These are phyloP conservation scores for Cepaea nemoralis DNA, from an alignment of 1,140 invertebrate genomes.

Conservation along the genomic window DNA sequence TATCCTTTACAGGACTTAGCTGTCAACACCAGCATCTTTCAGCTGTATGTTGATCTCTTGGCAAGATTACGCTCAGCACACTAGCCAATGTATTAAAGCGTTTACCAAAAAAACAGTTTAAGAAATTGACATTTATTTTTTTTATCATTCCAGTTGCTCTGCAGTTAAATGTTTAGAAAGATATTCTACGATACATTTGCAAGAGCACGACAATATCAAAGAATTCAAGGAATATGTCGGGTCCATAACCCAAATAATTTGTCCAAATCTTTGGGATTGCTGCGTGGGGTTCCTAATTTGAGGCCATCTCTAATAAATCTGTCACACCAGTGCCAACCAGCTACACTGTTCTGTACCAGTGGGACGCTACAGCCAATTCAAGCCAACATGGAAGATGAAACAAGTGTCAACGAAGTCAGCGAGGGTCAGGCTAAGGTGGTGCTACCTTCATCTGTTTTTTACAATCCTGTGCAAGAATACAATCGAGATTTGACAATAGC, in stretches of 20 bases:
- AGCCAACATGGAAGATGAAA: slow-evolving; percentile 2
- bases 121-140: too few relatives aligned
- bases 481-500: slow-evolving; percentile 91
- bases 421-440: slow-evolving; percentile 85
- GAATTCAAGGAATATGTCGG: background rate
- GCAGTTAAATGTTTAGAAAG: background rate
- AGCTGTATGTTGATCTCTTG: too few relatives aligned
- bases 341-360: background rate
- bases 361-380: background rate
- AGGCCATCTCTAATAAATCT: too few relatives aligned
- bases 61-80: too few relatives aligned
- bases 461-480: slow-evolving; percentile 97
- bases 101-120: too few relatives aligned
- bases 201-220: background rate
- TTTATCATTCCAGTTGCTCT: too few relatives aligned
- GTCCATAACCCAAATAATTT: background rate
- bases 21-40: too few relatives aligned
- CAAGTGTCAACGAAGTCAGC: slow-evolving; percentile 55
- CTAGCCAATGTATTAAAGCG: too few relatives aligned
- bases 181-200: background rate
- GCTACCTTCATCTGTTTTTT: slow-evolving; percentile 83
- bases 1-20: too few relatives aligned
- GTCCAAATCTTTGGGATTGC: background rate
- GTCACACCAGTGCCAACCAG: background rate
- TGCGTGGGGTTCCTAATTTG: background rate